phyloP scores from a whole-genome alignment of 2,113 vertebrate genomes.

The Acrocephalus kingi region DNA sequence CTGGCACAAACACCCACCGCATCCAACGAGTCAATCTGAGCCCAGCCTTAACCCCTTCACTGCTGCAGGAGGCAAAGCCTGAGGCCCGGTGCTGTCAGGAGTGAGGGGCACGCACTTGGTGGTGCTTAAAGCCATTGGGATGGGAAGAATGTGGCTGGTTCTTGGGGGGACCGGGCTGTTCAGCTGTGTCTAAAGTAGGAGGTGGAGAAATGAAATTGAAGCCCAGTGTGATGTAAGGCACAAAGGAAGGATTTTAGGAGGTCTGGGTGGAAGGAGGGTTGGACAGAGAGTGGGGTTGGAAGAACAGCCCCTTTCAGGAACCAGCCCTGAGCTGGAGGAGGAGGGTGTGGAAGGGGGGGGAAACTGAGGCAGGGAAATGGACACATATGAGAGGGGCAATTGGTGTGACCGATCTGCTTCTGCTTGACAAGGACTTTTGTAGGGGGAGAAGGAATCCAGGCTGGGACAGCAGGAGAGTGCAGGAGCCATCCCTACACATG shows the following conservation, averaged over 20 bases:
- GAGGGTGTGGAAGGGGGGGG: not conserved
- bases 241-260: not conserved
- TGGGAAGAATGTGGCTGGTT: not conserved
- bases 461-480: not conserved
- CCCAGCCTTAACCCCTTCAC: slow-evolving; percentile 3
- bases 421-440: not conserved
- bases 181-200: accelerated
- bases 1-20: not conserved
- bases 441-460: not conserved
- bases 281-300: not conserved
- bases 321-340: not conserved
- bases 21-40: not conserved
- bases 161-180: not conserved
- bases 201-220: not conserved
- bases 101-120: accelerated
- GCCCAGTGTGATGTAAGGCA: not conserved
- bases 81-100: not conserved
- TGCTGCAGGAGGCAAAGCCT: not conserved
- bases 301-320: accelerated
- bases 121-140: accelerated
- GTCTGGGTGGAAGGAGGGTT: not conserved
- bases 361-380: not conserved
- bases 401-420: not conserved
- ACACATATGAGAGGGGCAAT: accelerated
- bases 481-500: accelerated